These are phyloP conservation scores for Sigmodon hispidus DNA, from an alignment of 2,113 vertebrate species.

Conservation along the genomic window DNA sequence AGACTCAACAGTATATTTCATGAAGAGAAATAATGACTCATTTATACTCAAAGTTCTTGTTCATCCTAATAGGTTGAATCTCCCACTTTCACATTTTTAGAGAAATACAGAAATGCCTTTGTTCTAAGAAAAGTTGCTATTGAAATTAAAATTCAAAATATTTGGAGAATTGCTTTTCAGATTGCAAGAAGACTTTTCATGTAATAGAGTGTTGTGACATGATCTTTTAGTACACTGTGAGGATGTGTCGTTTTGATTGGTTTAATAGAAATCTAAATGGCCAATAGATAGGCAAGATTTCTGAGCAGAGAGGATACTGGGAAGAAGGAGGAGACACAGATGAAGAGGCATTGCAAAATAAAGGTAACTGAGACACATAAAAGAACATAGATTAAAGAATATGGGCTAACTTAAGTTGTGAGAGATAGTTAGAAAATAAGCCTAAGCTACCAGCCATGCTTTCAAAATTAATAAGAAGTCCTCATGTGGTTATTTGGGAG, in stretches of 20 bases:
- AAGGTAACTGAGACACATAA: background rate
- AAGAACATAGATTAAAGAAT: background rate
- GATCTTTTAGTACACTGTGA: background rate
- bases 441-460: background rate
- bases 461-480: background rate
- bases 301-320: background rate
- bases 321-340: background rate
- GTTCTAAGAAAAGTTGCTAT: background rate
- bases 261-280: background rate
- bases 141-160: slow-evolving; percentile 44
- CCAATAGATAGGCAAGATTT: background rate
- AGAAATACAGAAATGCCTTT: background rate
- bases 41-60: background rate
- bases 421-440: background rate
- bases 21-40: background rate
- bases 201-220: background rate
- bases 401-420: background rate
- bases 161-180: background rate
- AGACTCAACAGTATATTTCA: background rate
- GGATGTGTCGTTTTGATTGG: background rate
- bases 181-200: background rate
- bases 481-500: background rate
- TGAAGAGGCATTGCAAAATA: background rate
- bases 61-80: background rate
- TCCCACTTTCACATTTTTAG: slow-evolving; percentile 4